Conservation (phyloP, 2,888 invertebrate genomes). For the Frankliniella intonsa region DNA sequence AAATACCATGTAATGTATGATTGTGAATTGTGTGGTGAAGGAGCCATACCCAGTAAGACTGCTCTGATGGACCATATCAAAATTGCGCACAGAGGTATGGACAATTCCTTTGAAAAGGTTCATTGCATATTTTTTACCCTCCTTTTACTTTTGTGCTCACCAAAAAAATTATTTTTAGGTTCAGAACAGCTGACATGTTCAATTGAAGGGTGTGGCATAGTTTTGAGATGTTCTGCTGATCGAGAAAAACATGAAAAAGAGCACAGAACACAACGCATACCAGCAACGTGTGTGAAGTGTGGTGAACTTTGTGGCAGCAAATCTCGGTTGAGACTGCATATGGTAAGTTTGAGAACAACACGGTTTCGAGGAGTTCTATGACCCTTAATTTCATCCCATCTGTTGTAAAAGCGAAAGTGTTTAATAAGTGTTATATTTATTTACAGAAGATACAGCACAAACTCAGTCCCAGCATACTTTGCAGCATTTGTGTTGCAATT, state of each 20-base stretch:
- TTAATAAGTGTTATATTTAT: background rate
- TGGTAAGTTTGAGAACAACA: conserved; percentile 10
- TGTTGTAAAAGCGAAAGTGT: too few relatives aligned
- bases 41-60: conserved; percentile 53
- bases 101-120: background rate
- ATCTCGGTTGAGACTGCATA: conserved; percentile 32
- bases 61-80: conserved; percentile 54
- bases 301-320: conserved; percentile 33
- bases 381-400: too few relatives aligned
- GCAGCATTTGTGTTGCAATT: conserved; percentile 55
- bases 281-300: conserved; percentile 34
- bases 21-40: conserved; percentile 53
- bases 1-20: conserved; percentile 53
- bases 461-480: conserved; percentile 54
- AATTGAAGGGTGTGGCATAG: conserved; percentile 27
- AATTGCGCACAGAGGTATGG: conserved; percentile 35
- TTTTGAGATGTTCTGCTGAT: conserved; percentile 32
- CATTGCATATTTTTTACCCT: background rate
- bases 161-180: background rate
- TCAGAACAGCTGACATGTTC: conserved; percentile 38
- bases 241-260: conserved; percentile 31
- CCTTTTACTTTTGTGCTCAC: background rate
- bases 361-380: too few relatives aligned
- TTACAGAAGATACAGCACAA: conserved; percentile 52
- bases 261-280: conserved; percentile 31